These are phyloP conservation scores for Alsophila aescularia DNA, from an alignment of 2,888 invertebrate species.

Conservation along the genomic window DNA sequence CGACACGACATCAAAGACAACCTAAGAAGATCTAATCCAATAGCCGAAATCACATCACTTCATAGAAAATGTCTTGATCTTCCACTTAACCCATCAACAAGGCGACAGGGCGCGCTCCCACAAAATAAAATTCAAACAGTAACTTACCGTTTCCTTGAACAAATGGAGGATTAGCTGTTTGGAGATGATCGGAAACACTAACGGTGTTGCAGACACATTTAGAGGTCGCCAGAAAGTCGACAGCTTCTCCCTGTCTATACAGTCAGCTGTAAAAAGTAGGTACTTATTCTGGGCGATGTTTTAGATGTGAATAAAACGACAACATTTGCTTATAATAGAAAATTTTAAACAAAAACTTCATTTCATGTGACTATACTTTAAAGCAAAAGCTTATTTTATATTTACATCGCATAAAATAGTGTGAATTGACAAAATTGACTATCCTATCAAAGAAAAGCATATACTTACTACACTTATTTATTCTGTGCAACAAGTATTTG, in stretches of 20 bases:
- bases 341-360: too few relatives aligned
- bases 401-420: too few relatives aligned
- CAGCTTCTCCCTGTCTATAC: not conserved
- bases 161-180: slow-evolving; percentile 64
- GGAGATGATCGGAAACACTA: slow-evolving; percentile 74
- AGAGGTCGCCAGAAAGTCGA: slow-evolving; percentile 44
- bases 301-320: too few relatives aligned
- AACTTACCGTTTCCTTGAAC: slow-evolving; percentile 54
- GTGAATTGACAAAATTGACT: too few relatives aligned
- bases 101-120: slow-evolving; percentile 39
- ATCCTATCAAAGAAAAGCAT: too few relatives aligned
- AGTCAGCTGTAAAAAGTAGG: not conserved
- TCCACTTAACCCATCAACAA: slow-evolving; percentile 32
- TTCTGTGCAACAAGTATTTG: too few relatives aligned
- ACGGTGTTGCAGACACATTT: slow-evolving; percentile 72
- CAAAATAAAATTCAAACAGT: slow-evolving; percentile 44
- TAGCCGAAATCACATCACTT: slow-evolving; percentile 11
- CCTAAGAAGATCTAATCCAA: slow-evolving; percentile 13
- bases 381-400: too few relatives aligned
- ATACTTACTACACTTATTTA: too few relatives aligned
- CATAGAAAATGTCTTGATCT: slow-evolving; percentile 21
- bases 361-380: too few relatives aligned
- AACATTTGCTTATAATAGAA: too few relatives aligned
- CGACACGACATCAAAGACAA: slow-evolving; percentile 4
- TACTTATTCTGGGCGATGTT: too few relatives aligned